Evolutionary conservation across 2,113 vertebrate species (phyloP).

Genomic region (Lipotes vexillifer): DNA sequence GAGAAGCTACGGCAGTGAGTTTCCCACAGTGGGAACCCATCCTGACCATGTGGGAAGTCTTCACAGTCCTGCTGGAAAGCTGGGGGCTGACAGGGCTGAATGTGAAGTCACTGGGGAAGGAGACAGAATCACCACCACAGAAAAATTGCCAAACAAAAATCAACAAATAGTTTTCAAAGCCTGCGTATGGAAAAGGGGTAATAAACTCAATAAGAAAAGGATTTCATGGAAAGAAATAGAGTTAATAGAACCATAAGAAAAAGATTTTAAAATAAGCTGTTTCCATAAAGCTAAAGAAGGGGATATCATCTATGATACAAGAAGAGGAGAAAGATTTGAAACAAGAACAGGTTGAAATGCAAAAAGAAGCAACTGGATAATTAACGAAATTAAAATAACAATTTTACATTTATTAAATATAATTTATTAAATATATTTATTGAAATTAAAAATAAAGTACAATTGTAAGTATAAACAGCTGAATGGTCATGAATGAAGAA

Average conservation of each 20-base stretch:
- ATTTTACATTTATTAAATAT: neutral
- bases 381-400: neutral
- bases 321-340: neutral
- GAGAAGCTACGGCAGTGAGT: neutral
- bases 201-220: neutral
- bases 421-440: neutral
- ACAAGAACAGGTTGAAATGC: neutral
- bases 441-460: neutral
- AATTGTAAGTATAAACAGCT: neutral
- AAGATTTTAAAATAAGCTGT: neutral
- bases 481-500: neutral
- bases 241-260: neutral
- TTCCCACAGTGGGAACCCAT: neutral
- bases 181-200: neutral
- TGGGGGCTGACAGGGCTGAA: neutral
- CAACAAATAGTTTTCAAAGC: neutral
- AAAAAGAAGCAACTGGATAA: neutral
- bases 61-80: neutral
- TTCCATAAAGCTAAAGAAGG: neutral
- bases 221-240: neutral
- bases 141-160: neutral
- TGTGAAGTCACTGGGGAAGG: neutral
- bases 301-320: neutral
- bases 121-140: neutral
- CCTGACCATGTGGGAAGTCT: neutral